These are phyloP conservation scores for Artemia sinica DNA, from an alignment of 2,888 invertebrate genomes.

Conservation along the genomic window DNA sequence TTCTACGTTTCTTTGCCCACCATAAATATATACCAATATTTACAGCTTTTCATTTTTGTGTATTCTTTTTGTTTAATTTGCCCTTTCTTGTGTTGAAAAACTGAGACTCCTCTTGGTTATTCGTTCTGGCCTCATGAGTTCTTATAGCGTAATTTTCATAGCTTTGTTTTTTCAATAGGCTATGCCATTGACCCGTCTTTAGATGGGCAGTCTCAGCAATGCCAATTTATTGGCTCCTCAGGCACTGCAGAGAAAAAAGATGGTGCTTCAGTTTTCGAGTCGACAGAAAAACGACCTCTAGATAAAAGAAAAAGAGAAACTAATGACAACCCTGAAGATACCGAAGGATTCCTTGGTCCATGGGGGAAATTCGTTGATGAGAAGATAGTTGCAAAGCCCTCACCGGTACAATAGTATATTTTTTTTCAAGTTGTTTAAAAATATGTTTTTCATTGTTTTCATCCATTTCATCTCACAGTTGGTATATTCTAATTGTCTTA, in stretches of 20 bases:
- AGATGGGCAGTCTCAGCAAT: slow-evolving; percentile 35
- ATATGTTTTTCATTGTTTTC: no score
- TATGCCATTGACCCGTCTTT: slow-evolving; percentile 88
- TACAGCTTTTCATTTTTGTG: no score
- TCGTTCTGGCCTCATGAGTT: no score
- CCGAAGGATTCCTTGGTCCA: slow-evolving; percentile 88
- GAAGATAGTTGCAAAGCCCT: slow-evolving; percentile 66
- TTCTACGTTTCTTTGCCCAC: no score
- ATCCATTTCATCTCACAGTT: no score
- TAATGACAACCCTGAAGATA: slow-evolving; percentile 76
- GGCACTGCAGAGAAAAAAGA: slow-evolving; percentile 52
- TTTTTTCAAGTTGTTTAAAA: neutral
- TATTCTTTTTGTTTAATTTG: no score
- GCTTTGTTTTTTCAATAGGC: slow-evolving; percentile 32
- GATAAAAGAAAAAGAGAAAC: slow-evolving; percentile 65
- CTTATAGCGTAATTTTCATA: no score
- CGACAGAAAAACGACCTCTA: slow-evolving; percentile 46
- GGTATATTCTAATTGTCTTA: no score
- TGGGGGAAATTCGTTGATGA: slow-evolving; percentile 93
- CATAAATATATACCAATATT: no score
- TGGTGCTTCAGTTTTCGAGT: slow-evolving; percentile 79
- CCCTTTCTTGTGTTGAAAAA: no score
- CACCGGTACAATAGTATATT: slow-evolving; percentile 40
- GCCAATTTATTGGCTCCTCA: slow-evolving; percentile 42
- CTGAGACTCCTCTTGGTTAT: no score